A percentile compares a stretch with the other conserved stretches of the same genome.
These are phyloP conservation scores for Ctena decussata DNA, from an alignment of 2,888 invertebrate genomes.

Conservation along the genomic window DNA sequence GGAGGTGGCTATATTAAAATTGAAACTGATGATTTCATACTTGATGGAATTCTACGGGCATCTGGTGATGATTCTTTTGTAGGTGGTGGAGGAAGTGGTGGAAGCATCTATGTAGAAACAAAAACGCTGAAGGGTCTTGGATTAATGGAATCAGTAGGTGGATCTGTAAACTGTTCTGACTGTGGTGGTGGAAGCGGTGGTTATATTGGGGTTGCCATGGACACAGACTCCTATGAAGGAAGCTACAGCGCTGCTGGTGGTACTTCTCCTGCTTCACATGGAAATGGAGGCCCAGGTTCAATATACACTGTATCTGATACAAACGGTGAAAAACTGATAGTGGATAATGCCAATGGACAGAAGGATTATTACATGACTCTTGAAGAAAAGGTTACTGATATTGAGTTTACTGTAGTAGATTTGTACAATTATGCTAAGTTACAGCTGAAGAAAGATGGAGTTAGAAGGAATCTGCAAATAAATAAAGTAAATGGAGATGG, in stretches of 20 bases:
- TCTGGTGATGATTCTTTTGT: conserved; percentile 61
- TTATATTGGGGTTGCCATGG: conserved; percentile 70
- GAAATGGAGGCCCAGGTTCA: conserved; percentile 77
- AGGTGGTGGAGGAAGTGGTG: conserved; percentile 77
- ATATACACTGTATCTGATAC: conserved; percentile 65
- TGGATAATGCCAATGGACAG: conserved; percentile 78
- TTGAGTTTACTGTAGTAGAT: conserved; percentile 71
- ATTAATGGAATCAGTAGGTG: conserved; percentile 70
- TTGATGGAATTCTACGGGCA: conserved; percentile 75
- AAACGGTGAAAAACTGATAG: conserved; percentile 67
- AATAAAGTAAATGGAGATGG: conserved; percentile 76
- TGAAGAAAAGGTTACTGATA: conserved; percentile 58
- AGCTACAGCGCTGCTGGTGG: conserved; percentile 70
- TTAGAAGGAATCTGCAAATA: conserved; percentile 66
- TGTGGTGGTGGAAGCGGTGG: conserved; percentile 78
- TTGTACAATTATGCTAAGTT: conserved; percentile 77
- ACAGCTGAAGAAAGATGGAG: conserved; percentile 70
- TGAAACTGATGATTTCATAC: conserved; percentile 60
- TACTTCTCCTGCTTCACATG: conserved; percentile 62
- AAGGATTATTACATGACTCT: conserved; percentile 73
- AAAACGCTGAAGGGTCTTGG: conserved; percentile 73
- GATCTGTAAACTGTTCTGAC: conserved; percentile 45
- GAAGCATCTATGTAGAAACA: conserved; percentile 72
- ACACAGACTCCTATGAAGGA: conserved; percentile 64
- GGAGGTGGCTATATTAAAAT: conserved; percentile 76